Base-by-base conservation (phyloP, 2,797 vertebrate species). In the Iguana delicatissima region DNA sequence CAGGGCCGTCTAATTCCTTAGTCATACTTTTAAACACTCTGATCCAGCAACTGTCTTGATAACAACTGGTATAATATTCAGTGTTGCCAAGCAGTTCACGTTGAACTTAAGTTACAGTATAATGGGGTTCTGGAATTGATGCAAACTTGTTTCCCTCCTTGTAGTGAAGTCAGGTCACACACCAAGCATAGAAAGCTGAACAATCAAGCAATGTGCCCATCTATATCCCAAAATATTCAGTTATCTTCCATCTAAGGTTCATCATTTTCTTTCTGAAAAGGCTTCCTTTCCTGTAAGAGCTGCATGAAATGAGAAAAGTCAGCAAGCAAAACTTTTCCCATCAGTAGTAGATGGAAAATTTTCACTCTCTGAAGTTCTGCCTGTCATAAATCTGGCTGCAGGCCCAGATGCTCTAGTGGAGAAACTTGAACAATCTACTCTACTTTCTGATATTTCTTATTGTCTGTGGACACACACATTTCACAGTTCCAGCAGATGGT, bases 401-500 rank as follows among this genome's bases (percentile, higher is more conserved):
- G 3, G 24, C 24, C 42, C 22, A 59, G 52, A 18, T 14, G 10
- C 50, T 26, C 42, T n/a, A 26, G 22, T 2, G 9, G 50, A n/a
- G 35, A 80, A 79, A 85, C 57, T 7, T 24, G 59, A 86, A 22
- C 35, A 73, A 50, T 29, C 16, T 20, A 26, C 3, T 8, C 42
- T 74, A 10, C 29, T 80, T 74, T 50, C 8, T 35, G 2, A 59
- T 74, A 32, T 20, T 83, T 83, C 29, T 46, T 73, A 82, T 84
- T 76, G 42, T n/a, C 18, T 32, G 69, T 79, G 20, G 64, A 92
- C 46, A 42, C 18, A 42, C 35, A 24, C 69, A 57, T 83, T 85
- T 77, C 46, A 4, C 14, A 32, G 59, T 91, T 91, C 94, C 94
- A 96, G 94, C 89, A 96, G 96, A 93, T 95, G 94, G 95, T 94